Evolutionary conservation across 2,113 vertebrate genomes (phyloP), one percentile per base, ranked within the genome.

Genomic region (Morone saxatilis): DNA sequence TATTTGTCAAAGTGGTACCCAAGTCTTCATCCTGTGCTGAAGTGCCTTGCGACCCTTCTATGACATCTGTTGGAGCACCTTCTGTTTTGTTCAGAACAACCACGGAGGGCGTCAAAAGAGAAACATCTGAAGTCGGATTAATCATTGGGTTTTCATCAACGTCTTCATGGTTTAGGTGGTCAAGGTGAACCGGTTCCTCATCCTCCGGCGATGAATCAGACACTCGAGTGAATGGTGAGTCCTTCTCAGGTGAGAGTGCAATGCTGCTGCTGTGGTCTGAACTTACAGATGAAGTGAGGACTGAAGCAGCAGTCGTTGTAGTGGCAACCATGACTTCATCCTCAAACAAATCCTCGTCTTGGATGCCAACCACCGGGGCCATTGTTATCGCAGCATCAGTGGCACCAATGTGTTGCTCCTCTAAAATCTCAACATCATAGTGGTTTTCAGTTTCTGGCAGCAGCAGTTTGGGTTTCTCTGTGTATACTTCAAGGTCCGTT

Each of bases 211-310:
- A 88, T 0, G 69, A 81, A 60, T 96, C 88, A 0, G 92, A 92
- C 51, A 95, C 90, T 19, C 90, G 86, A 2, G 91, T 94, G 67
- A 95, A 96, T 0, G 95, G 95, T 0, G 94, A 96, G 63, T 95
- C 94, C 74, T 87, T 94, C 41, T 95, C 93, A 10, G 91, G 89
- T 0, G 89, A 93, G 2, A 91, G 80, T 0, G 48, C 77, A 1
- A 86, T 85, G 73, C 38, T 78, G 50, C 48, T 86, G 80, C 51
- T 73, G 38, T 47, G 74, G 5, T 87, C 80, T 22, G 72, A 48
- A 47, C 14, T 71, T 6, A 43, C 25, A 12, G 88, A 74, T 6
- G 66, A 56, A 6, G 76, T 76, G 8, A 57, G 14, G 8, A 78
- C 45, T 0, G 78, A 73, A 22, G 71, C 7, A 1, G 75, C 31